Conservation (phyloP, 2,888 invertebrate genomes). For the Temnothorax rugatulus region DNA sequence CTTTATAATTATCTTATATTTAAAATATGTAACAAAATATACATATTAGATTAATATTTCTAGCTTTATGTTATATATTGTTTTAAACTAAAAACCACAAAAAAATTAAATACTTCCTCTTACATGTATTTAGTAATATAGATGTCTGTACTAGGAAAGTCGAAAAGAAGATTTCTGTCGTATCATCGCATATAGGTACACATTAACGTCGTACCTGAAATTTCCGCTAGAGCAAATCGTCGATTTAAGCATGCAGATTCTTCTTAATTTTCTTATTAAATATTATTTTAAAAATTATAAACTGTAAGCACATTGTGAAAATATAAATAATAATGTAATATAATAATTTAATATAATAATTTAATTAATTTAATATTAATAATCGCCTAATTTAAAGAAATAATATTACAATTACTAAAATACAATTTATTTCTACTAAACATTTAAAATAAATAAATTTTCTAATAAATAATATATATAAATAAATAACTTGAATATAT, state of each 20-base stretch:
- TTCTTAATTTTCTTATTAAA: not conserved
- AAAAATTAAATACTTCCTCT: not conserved
- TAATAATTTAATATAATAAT: too few relatives aligned
- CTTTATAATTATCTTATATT: not conserved
- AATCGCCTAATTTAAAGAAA: not conserved
- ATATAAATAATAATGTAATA: not conserved
- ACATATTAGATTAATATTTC: not conserved
- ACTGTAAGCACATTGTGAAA: not conserved
- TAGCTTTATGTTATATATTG: not conserved
- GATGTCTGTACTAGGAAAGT: not conserved
- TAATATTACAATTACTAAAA: not conserved
- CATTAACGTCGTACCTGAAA: constrained; percentile 2
- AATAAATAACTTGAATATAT: not conserved
- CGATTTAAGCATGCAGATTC: not conserved
- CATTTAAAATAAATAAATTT: not conserved
- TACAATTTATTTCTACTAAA: not conserved
- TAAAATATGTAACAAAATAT: constrained; percentile 3
- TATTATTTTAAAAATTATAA: not conserved
- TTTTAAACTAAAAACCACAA: not conserved
- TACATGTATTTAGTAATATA: not conserved
- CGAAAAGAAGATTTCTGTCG: constrained; percentile 30
- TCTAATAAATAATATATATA: not conserved
- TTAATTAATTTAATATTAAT: not conserved
- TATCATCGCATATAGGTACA: constrained; percentile 10
- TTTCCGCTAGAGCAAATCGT: constrained; percentile 21